Evolutionary conservation across 2,113 vertebrate species (phyloP).

Genomic region (Phrynosoma blainvillii): DNA sequence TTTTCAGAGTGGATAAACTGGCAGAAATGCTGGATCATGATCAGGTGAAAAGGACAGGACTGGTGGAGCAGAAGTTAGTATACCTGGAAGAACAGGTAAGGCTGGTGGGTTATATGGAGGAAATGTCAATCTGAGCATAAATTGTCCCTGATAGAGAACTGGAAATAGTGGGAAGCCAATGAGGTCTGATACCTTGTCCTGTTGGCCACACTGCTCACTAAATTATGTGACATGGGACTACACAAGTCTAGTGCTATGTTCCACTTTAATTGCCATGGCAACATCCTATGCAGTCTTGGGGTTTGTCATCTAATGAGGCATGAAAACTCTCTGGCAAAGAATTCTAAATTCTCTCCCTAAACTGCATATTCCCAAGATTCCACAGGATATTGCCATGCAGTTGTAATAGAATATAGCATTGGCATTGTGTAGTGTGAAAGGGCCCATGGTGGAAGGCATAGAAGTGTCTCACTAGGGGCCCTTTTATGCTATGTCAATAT

Average conservation of each 20-base stretch:
- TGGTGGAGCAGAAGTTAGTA: constrained; percentile 76
- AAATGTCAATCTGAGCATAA: background rate
- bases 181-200: background rate
- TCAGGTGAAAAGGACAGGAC: constrained; percentile 68
- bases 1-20: constrained; percentile 81
- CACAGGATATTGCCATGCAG: background rate
- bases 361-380: too few species aligned
- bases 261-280: too few species aligned
- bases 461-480: too few species aligned
- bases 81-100: constrained; percentile 91
- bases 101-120: background rate
- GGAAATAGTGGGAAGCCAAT: background rate
- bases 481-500: too few species aligned
- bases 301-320: too few species aligned
- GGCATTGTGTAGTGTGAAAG: too few species aligned
- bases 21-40: constrained; percentile 82
- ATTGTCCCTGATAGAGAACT: background rate
- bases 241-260: too few species aligned
- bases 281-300: background rate
- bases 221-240: background rate
- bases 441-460: too few species aligned
- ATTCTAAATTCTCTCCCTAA: too few species aligned
- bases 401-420: background rate
- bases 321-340: too few species aligned
- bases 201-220: background rate